Conservation (phyloP, 2,113 vertebrate genomes). For the Ibidorhyncha struthersii region DNA sequence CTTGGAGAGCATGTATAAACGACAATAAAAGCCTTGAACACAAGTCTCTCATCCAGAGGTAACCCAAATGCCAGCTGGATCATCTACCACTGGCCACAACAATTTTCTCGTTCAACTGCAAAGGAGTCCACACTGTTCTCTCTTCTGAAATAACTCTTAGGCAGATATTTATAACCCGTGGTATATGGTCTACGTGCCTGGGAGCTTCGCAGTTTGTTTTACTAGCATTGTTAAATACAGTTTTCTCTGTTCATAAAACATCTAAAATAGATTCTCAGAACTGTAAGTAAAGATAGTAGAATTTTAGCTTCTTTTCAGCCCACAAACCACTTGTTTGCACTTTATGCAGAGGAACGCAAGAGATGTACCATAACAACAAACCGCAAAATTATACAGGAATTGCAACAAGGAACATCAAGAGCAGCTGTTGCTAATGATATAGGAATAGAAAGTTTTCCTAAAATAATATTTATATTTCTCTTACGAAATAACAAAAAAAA, state of each 20-base stretch:
- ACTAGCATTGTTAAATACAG: conserved; percentile 9
- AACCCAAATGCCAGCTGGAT: not conserved
- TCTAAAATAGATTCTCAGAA: not conserved
- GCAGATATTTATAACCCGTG: conserved; percentile 38
- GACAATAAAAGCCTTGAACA: not conserved
- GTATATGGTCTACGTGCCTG: not conserved
- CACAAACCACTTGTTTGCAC: not conserved
- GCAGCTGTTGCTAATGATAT: not conserved
- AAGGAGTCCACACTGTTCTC: not conserved
- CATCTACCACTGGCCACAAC: not conserved
- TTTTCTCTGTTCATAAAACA: not conserved
- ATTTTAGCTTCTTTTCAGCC: not conserved
- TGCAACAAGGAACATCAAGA: not conserved
- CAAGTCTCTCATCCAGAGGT: not conserved
- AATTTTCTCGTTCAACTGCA: not conserved
- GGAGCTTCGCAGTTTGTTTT: conserved; percentile 9
- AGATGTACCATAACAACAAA: not conserved
- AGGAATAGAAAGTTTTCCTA: not conserved
- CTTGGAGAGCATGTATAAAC: not conserved
- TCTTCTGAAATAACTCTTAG: not conserved
- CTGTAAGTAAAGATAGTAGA: not conserved
- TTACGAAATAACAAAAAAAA: not conserved
- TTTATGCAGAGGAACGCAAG: not conserved
- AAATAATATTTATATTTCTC: not conserved
- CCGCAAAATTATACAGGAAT: not conserved